A percentile compares a stretch with the other conserved stretches of the same genome.
Evolutionary conservation across 30 jellyfish, hydroid and myxozoan species (phyloP).

Genomic region (Turritopsis dohrnii): DNA sequence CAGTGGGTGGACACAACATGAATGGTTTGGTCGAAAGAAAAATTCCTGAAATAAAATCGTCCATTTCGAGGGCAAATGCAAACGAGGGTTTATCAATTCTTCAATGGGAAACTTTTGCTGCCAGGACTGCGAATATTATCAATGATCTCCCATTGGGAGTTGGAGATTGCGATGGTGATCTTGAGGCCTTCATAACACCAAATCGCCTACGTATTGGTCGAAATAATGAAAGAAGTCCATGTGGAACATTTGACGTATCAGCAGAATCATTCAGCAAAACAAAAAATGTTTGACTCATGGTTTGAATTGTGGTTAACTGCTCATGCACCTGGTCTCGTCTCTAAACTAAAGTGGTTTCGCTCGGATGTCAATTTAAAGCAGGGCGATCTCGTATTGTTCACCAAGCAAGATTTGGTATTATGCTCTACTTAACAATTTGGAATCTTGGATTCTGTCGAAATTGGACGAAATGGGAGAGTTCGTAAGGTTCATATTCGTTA

Average conservation of each 20-base stretch:
- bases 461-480: background rate
- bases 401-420: background rate
- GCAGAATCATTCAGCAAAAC: background rate
- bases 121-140: background rate
- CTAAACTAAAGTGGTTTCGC: background rate
- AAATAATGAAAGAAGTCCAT: background rate
- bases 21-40: slow-evolving; percentile 23
- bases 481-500: background rate
- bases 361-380: background rate
- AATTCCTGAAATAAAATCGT: background rate
- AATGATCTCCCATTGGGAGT: background rate
- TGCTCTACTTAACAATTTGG: background rate
- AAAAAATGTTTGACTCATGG: background rate
- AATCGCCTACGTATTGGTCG: slow-evolving; percentile 16
- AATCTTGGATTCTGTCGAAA: background rate
- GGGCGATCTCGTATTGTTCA: slow-evolving; percentile 12
- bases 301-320: slow-evolving; percentile 1
- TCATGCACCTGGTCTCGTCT: background rate
- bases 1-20: slow-evolving; percentile 28
- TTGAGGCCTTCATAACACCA: slow-evolving; percentile 20
- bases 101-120: slow-evolving; percentile 24
- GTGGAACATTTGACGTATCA: background rate
- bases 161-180: background rate
- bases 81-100: slow-evolving; percentile 12
- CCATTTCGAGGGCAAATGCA: background rate